Percentiles rank a stretch among this genome's conserved stretches.
Evolutionary conservation across 2,113 vertebrate genomes (phyloP).

Genomic region (Pao palembangensis): DNA sequence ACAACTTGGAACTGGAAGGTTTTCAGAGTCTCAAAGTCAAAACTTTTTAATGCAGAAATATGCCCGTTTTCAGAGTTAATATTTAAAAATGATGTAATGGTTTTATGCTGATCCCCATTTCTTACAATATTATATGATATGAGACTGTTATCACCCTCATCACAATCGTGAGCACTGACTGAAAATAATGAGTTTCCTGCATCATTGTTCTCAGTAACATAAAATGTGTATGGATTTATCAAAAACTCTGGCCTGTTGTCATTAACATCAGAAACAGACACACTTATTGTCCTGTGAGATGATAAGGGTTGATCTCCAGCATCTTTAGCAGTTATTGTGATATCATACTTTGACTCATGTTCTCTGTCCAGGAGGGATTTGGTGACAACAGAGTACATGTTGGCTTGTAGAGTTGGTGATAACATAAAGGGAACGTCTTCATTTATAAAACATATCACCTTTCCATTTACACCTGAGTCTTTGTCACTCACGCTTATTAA

Average conservation of each 20-base stretch:
- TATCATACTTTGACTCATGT: constrained; percentile 45
- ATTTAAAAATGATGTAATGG: constrained; percentile 41
- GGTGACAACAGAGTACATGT: constrained; percentile 70
- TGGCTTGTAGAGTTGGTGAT: constrained; percentile 59
- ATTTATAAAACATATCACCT: constrained; percentile 54
- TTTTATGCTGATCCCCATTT: constrained; percentile 12
- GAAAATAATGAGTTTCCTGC: constrained; percentile 55
- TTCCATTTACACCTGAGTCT: constrained; percentile 66
- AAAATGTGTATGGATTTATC: constrained; percentile 44
- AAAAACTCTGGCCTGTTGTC: constrained; percentile 65
- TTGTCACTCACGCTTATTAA: constrained; percentile 66
- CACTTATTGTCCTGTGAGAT: constrained; percentile 49
- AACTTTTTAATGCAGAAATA: constrained; percentile 46
- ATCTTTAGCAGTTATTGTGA: constrained; percentile 65
- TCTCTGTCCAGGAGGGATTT: constrained; percentile 71
- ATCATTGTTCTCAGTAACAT: constrained; percentile 62
- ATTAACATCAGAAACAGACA: constrained; percentile 71
- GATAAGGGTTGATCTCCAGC: constrained; percentile 48
- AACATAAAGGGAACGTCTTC: constrained; percentile 61
- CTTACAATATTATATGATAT: constrained; percentile 59
- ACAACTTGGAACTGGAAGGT: constrained; percentile 56
- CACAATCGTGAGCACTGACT: constrained; percentile 56
- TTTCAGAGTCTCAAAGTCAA: constrained; percentile 55
- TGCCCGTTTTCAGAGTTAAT: constrained; percentile 60
- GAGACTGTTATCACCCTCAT: constrained; percentile 60